A percentile compares a stretch with the other conserved stretches of the same genome.
Conservation (phyloP, 2,888 invertebrate species). For the Lasioglossum villosulum region DNA sequence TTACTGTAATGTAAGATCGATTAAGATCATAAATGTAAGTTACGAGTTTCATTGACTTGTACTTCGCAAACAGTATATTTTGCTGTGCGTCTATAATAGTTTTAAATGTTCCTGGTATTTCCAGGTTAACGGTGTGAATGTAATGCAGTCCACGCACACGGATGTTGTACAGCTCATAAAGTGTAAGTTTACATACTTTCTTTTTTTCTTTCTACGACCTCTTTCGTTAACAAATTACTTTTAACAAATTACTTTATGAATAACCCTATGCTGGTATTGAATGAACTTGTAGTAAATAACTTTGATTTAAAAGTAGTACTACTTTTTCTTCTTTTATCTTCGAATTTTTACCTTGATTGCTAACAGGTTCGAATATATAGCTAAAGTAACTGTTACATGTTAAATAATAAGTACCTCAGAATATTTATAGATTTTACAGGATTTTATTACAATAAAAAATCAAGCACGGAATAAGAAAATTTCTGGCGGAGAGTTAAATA, state of each 20-base stretch:
- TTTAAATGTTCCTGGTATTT: slow-evolving; percentile 59
- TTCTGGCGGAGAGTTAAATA: not conserved
- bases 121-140: slow-evolving; percentile 96
- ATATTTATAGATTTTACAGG: not conserved
- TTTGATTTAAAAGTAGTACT: too few species aligned
- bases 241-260: slow-evolving; percentile 4
- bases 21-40: not conserved
- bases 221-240: slow-evolving; percentile 21
- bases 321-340: too few species aligned
- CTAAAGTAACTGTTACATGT: too few species aligned
- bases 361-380: too few species aligned
- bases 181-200: slow-evolving; percentile 87
- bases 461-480: not conserved
- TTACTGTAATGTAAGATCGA: not conserved
- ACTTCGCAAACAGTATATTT: slow-evolving; percentile 3
- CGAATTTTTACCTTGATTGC: too few species aligned
- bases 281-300: too few species aligned
- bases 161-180: slow-evolving; percentile 98
- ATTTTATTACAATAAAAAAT: not conserved
- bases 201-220: slow-evolving; percentile 60
- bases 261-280: not conserved
- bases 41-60: not conserved
- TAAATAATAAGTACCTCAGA: too few species aligned
- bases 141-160: slow-evolving; percentile 95
- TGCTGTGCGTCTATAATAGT: slow-evolving; percentile 18